Evolutionary conservation across 92 coral and sea anemone genomes (phyloP).

Genomic region (Epizoanthus illoricatus): DNA sequence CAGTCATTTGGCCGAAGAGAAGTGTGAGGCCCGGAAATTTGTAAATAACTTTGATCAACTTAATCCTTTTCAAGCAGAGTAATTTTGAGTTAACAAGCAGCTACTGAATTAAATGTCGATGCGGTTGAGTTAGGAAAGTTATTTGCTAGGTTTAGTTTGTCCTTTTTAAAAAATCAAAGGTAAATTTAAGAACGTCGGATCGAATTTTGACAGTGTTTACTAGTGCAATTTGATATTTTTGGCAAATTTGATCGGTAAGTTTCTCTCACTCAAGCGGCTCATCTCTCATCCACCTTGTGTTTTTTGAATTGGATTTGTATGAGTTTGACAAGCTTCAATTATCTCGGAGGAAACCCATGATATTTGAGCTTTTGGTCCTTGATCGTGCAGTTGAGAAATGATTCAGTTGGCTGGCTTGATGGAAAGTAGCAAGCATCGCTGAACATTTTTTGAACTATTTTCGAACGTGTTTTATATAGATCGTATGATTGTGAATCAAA

Average conservation of each 20-base stretch:
- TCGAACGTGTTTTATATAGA: neutral
- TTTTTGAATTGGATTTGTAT: constrained; percentile 35
- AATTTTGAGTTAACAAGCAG: constrained; percentile 21
- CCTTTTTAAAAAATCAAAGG: neutral
- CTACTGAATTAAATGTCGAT: neutral
- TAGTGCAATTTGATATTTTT: constrained; percentile 15
- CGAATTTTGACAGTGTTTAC: neutral
- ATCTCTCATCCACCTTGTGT: constrained; percentile 30
- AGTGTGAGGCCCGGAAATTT: constrained; percentile 17
- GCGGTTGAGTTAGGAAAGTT: neutral
- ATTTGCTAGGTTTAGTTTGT: neutral
- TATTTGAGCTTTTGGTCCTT: constrained; percentile 16
- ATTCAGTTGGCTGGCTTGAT: neutral
- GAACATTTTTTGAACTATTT: neutral
- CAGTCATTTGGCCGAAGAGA: neutral
- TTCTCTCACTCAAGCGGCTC: neutral
- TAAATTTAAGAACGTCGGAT: neutral
- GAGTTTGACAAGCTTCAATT: constrained; percentile 27
- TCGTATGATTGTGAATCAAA: neutral
- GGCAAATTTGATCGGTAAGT: neutral
- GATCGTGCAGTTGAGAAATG: neutral
- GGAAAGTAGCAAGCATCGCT: neutral
- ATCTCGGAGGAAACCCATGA: constrained; percentile 39
- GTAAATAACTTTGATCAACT: constrained; percentile 13
- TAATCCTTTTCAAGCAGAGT: constrained; percentile 36